A percentile compares a stretch with the other conserved stretches of the same genome.
Conservation (phyloP, 2,113 vertebrate species). For the Bolborhynchus lineola region DNA sequence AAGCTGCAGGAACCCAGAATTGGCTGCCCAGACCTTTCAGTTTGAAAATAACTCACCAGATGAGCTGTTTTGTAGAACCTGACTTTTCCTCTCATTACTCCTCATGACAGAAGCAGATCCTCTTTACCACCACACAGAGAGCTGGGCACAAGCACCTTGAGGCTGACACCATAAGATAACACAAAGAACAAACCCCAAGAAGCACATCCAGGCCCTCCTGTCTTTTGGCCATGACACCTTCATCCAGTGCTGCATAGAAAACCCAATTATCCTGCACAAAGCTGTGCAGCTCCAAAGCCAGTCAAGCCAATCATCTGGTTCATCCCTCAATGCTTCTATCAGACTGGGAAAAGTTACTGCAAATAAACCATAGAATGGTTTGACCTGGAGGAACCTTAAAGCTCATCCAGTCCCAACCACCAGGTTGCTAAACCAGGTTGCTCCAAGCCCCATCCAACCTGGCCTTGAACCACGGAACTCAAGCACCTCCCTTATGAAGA, state of each 20-base stretch:
- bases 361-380: neutral
- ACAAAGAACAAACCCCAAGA: neutral
- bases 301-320: rapidly evolving
- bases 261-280: rapidly evolving
- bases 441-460: neutral
- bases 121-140: neutral
- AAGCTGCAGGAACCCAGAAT: neutral
- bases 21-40: neutral
- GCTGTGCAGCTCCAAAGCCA: rapidly evolving
- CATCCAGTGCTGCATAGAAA: neutral
- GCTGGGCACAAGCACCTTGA: neutral
- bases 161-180: neutral
- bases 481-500: too few species aligned
- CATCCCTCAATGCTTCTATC: neutral
- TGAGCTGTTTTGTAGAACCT: neutral
- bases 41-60: neutral
- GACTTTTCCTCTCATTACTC: neutral
- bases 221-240: neutral
- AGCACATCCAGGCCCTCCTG: neutral
- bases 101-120: neutral
- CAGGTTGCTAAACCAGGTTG: neutral
- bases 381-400: neutral
- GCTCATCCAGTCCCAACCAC: neutral
- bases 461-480: neutral
- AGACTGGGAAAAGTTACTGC: neutral